Evolutionary conservation across 2,797 vertebrate genomes (phyloP).

Genomic region (Spondyliosoma cantharus): DNA sequence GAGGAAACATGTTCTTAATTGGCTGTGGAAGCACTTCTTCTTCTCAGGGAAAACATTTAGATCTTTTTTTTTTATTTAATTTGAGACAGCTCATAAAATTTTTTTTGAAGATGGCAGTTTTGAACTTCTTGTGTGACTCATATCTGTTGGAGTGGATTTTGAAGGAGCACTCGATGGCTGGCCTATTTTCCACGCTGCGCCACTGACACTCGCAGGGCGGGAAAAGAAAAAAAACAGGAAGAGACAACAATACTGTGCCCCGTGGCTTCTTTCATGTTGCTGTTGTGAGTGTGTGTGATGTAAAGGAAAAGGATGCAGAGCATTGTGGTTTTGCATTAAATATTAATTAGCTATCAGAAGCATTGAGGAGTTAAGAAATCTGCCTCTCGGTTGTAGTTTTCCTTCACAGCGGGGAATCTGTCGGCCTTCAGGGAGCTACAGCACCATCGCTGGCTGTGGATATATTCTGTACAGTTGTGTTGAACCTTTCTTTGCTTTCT

Average conservation of each 20-base stretch:
- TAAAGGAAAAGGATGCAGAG: slow-evolving; percentile 66
- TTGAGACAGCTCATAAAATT: slow-evolving; percentile 37
- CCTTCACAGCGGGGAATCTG: slow-evolving; percentile 31
- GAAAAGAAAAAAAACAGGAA: slow-evolving; percentile 23
- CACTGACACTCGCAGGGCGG: slow-evolving; percentile 45
- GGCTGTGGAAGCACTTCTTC: slow-evolving; percentile 27
- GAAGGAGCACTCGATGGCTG: slow-evolving; percentile 59
- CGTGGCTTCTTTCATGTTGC: slow-evolving; percentile 62
- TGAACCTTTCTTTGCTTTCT: slow-evolving; percentile 22
- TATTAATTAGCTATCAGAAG: slow-evolving; percentile 67
- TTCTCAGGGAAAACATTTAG: slow-evolving; percentile 35
- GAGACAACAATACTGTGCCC: slow-evolving; percentile 66
- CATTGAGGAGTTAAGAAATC: slow-evolving; percentile 53
- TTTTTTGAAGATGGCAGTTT: slow-evolving; percentile 25
- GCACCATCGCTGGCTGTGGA: slow-evolving; percentile 16
- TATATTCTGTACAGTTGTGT: slow-evolving; percentile 33
- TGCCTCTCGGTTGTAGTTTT: slow-evolving; percentile 51
- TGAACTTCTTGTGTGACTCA: slow-evolving; percentile 54
- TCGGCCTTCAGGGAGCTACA: slow-evolving; percentile 15
- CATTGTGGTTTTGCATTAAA: slow-evolving; percentile 56
- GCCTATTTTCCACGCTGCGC: slow-evolving; percentile 66
- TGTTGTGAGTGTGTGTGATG: slow-evolving; percentile 49
- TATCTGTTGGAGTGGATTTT: slow-evolving; percentile 58
- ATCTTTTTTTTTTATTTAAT: slow-evolving; percentile 29
- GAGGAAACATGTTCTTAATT: slow-evolving; percentile 41